Evolutionary conservation across 1,140 invertebrate genomes (phyloP).

Genomic region (Trichonephila clavata): DNA sequence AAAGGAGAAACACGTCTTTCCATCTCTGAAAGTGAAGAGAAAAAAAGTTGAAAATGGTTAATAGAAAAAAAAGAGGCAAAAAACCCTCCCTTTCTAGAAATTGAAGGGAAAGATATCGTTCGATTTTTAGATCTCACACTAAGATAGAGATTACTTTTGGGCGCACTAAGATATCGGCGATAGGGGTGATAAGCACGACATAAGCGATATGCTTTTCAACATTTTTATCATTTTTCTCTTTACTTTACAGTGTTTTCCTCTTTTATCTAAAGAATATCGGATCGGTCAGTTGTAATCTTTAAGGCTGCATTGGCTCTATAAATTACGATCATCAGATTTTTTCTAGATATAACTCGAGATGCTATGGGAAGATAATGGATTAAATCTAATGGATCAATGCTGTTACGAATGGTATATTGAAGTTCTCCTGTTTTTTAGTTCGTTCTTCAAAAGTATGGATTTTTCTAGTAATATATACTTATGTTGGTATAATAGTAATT

Average conservation of each 20-base stretch:
- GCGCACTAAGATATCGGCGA: slow-evolving; percentile 16
- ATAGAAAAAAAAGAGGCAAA: neutral
- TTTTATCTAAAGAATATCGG: slow-evolving; percentile 15
- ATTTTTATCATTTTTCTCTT: neutral
- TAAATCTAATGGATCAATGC: neutral
- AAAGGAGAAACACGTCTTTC: neutral
- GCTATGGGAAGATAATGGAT: slow-evolving; percentile 15
- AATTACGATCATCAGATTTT: neutral
- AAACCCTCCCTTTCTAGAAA: neutral
- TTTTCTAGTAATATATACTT: too few species aligned
- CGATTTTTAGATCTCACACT: slow-evolving; percentile 50
- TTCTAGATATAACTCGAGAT: neutral
- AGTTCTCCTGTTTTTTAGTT: too few species aligned
- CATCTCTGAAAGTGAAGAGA: neutral
- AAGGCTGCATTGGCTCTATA: neutral
- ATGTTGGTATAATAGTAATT: too few species aligned
- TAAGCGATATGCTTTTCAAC: slow-evolving; percentile 30
- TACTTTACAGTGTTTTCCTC: neutral
- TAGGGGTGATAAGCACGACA: slow-evolving; percentile 31
- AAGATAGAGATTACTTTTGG: slow-evolving; percentile 48
- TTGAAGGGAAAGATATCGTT: slow-evolving; percentile 29
- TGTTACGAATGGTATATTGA: too few species aligned
- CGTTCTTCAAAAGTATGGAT: too few species aligned
- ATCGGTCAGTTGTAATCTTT: slow-evolving; percentile 1
- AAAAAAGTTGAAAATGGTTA: slow-evolving; percentile 2